Conservation (phyloP, 2,797 vertebrate genomes). For the Erethizon dorsatum region DNA sequence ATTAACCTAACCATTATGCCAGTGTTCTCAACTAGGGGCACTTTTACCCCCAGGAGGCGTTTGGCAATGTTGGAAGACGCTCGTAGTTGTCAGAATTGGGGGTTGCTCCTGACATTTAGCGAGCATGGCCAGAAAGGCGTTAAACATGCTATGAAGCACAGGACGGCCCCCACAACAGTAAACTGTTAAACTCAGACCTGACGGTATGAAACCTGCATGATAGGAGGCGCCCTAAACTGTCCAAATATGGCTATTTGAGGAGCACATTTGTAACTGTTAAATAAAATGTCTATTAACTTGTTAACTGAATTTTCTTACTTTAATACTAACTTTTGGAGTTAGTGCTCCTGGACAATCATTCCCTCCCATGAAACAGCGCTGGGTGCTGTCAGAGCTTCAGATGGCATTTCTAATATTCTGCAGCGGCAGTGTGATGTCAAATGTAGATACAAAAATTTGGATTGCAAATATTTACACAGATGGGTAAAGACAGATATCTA, state of each 20-base stretch:
- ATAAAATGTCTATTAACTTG: conserved; percentile 4
- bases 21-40: background rate
- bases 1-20: background rate
- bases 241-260: background rate
- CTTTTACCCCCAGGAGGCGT: background rate
- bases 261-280: background rate
- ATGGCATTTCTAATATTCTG: background rate
- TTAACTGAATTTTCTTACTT: background rate
- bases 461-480: conserved; percentile 54
- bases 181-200: background rate
- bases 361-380: background rate
- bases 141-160: background rate
- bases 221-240: background rate
- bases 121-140: background rate
- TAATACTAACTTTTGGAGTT: conserved; percentile 17
- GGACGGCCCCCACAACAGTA: background rate
- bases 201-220: background rate
- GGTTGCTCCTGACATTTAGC: background rate
- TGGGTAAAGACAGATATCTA: background rate
- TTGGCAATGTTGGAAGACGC: conserved; percentile 16
- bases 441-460: conserved; percentile 16
- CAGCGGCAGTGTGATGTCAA: background rate
- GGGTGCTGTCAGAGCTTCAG: background rate
- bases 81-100: background rate
- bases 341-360: background rate